Evolutionary conservation across 2,797 vertebrate species (phyloP), one percentile per base, ranked within the genome.

Genomic region (Gallinago stenura): DNA sequence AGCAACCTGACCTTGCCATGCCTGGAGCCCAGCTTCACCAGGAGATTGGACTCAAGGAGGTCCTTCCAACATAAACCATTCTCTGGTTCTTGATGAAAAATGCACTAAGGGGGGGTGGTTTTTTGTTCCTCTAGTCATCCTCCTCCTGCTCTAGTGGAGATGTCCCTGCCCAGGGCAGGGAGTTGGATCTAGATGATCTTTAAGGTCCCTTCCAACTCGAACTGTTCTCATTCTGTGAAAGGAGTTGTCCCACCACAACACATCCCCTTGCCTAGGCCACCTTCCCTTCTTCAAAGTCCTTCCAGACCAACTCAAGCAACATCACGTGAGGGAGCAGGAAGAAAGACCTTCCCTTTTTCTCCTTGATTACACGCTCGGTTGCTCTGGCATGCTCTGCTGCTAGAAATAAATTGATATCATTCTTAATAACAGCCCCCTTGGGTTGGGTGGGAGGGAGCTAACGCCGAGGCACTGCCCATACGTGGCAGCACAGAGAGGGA

Each of bases 361-460:
- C 84, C 10, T 5, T n/a, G 24, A 48, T 28, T 75, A 56, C 33
- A 41, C 2, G 26, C 79, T 71, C 35, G 2, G 71, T 70, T 7
- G 22, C 76, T 93, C 60, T 48, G 25, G 28, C 70, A 80, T 1
- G 2, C 57, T 87, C 60, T 76, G 11, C 65, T 14, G 7, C 56
- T 77, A 62, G 83, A 90, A 97, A 90, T 73, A 93, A 95, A 94
- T 54, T 18, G 79, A 48, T 89, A 39, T 71, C 69, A 81, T 85
- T 90, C 72, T 89, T 76, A 83, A 45, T 71, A 88, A 50, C 37
- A 71, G 68, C 66, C 78, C 72, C 24, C 0, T 1, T 15, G 68
- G 83, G 56, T 26, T 3, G 35, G 88, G 76, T 22, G 92, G 75
- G 88, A 82, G 68, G 51, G 58, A 82, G 83, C 5, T 24, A 10